A percentile compares a stretch with the other conserved stretches of the same genome.
Conservation (phyloP, 2,797 vertebrate genomes). For the Paedocypris micromegethes region DNA sequence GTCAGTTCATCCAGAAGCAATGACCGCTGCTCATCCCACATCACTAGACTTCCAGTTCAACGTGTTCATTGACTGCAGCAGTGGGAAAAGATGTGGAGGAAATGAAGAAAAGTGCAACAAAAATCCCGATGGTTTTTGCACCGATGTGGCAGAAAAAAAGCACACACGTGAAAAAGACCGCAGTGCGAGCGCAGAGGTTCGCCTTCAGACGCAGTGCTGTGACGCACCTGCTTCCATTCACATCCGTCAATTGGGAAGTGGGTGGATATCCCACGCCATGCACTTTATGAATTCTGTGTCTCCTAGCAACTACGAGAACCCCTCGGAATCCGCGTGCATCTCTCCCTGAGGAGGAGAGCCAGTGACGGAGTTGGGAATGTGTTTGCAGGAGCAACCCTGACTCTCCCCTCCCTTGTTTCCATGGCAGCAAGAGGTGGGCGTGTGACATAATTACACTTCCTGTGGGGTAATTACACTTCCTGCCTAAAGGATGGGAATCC, state of each 20-base stretch:
- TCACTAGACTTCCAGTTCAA: too few species aligned
- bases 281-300: slow-evolving; percentile 60
- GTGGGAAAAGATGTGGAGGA: too few species aligned
- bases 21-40: too few species aligned
- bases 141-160: too few species aligned
- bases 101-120: too few species aligned
- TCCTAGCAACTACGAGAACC: slow-evolving; percentile 59
- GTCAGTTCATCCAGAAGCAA: too few species aligned
- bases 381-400: slow-evolving; percentile 40
- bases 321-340: slow-evolving; percentile 36
- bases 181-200: too few species aligned
- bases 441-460: slow-evolving; percentile 40
- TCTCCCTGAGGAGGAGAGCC: slow-evolving; percentile 43
- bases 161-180: too few species aligned
- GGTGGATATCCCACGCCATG: slow-evolving; percentile 59
- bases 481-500: slow-evolving; percentile 42
- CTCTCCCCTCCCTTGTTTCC: slow-evolving; percentile 34
- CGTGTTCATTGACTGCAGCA: too few species aligned
- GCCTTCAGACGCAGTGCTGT: slow-evolving; percentile 37
- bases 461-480: slow-evolving; percentile 46
- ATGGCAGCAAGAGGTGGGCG: slow-evolving; percentile 40
- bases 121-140: too few species aligned
- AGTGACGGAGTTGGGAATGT: slow-evolving; percentile 43
- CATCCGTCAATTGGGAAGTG: slow-evolving; percentile 59
- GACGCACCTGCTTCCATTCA: slow-evolving; percentile 58